Evolutionary conservation across 2,888 invertebrate genomes (phyloP), one percentile per base, ranked within the genome.

Genomic region (Andricus quercusramuli): DNA sequence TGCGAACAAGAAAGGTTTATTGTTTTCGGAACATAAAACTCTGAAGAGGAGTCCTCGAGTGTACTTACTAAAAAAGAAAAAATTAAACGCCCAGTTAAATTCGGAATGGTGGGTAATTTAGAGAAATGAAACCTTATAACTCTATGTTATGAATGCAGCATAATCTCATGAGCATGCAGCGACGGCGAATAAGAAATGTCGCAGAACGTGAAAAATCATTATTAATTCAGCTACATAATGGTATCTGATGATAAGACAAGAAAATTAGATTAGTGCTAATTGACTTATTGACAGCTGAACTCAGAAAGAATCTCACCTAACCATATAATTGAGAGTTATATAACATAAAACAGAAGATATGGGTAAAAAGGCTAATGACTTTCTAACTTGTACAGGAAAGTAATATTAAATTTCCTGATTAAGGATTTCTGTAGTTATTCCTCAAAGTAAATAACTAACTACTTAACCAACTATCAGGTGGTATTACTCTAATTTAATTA

Each of bases 71-170:
- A 44, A 68, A 77, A 77, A 25, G 8, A 41, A 41, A 15, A 37
- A 62, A 77, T 77, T 77, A 77, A 77, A 77, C 41, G 77, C 56
- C 41, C 77, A 22, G 77, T 64, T 77, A 25, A 77, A 77, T 77
- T 17, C 20, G 41, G 56, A 62, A 41, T 59, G 37, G 56, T n/a
- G 62, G 77, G 77, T 62, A 77, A 77, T 64, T 77, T 44, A 6
- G 22, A 22, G 25, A 64, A 56, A 64, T 37, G 15, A 41, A 62
- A 77, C 15, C 62, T 9, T 37, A 41, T n/a, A 56, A 78, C 15
- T 77, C 77, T 66, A 77, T 81, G 74, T 81, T 79, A 77, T 80
- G 78, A 25, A 77, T 62, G 44, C 79, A 80, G 82, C 82, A 80
- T 84, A 79, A 84, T 84, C 84, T 65, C 78, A 65, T 29, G 37